Percentiles rank a stretch among this genome's conserved stretches.
phyloP scores from a whole-genome alignment of 1,140 invertebrate species.

The Schlechtendalia chinensis region DNA sequence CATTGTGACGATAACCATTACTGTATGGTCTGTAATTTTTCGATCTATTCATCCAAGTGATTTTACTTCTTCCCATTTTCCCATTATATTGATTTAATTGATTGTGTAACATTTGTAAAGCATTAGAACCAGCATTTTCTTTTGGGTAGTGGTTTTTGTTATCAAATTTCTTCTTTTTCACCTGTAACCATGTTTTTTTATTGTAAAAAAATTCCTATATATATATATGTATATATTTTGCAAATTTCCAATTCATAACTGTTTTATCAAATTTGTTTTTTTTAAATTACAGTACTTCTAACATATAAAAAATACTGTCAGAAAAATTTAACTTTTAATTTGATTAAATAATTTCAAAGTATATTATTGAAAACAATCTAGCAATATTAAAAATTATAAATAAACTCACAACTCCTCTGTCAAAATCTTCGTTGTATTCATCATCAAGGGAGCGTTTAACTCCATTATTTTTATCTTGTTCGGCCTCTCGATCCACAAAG shows the following conservation, averaged over 20 bases:
- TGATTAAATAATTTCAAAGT: neutral
- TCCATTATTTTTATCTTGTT: conserved; percentile 50
- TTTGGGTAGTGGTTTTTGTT: conserved; percentile 4
- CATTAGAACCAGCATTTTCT: conserved; percentile 31
- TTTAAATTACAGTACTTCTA: too few relatives aligned
- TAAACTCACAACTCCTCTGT: conserved; percentile 53
- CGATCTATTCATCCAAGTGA: conserved; percentile 43
- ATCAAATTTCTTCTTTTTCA: conserved; percentile 44
- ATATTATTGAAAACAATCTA: neutral
- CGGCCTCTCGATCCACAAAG: conserved; percentile 51
- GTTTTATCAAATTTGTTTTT: too few relatives aligned
- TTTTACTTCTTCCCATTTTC: conserved; percentile 45
- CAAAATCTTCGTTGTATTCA: conserved; percentile 52
- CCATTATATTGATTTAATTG: conserved; percentile 39
- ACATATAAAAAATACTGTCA: too few relatives aligned
- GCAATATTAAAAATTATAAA: conserved; percentile 11
- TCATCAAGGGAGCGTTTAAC: conserved; percentile 51
- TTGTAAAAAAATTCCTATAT: too few relatives aligned
- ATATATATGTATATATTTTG: too few relatives aligned
- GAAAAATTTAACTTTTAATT: neutral
- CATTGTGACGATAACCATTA: conserved; percentile 33
- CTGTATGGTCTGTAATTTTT: conserved; percentile 26
- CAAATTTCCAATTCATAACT: too few relatives aligned
- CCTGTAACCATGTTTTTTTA: conserved; percentile 3
- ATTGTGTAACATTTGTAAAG: conserved; percentile 43